Evolutionary conservation across 2,888 invertebrate species (phyloP), one percentile per base, ranked within the genome.

Genomic region (Iphiclides podalirius): DNA sequence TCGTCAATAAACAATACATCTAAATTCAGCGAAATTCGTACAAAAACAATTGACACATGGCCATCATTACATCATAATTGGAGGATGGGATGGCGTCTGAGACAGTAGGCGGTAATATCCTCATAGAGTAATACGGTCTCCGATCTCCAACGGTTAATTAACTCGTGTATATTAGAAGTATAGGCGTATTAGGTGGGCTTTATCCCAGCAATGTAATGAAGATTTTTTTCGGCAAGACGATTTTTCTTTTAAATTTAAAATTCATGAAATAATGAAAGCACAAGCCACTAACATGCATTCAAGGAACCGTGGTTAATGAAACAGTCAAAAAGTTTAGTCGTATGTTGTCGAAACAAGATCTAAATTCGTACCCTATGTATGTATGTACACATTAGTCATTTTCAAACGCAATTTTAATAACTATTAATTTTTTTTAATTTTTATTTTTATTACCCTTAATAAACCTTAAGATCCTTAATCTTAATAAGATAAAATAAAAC

Each of bases 91-190:
- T 28, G 31, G 1, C 28, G 12, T 15, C 47, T 13, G 34, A 33
- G 42, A 49, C 54, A 46, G 47, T 41, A 36, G 35, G 34, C 17
- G 36, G 41, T 47, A 8, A 28, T 17, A 41, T 41, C 17, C 23
- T 14, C 41, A 9, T 17, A n/a, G n/a, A 35, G 26, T 41, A 35
- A 41, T 1, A 41, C 31, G 31, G 15, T 37, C 20, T 40, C 28
- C 33, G 33, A 45, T 37, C 17, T 36, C 28, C 37, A 8, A 26
- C 28, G 16, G 14, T 41, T 37, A 45, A 45, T 36, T 37, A 37
- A 26, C 31, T 37, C 20, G 31, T n/a, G n/a, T 13, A 9, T 26
- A 26, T 26, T 26, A 26, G 26, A 9, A 2, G 6, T 20, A 26
- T 26, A 4, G 26, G 26, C 26, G 26, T 4, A 26, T 26, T 1